Evolutionary conservation across 2,113 vertebrate species (phyloP).

Genomic region (Serinus canaria): DNA sequence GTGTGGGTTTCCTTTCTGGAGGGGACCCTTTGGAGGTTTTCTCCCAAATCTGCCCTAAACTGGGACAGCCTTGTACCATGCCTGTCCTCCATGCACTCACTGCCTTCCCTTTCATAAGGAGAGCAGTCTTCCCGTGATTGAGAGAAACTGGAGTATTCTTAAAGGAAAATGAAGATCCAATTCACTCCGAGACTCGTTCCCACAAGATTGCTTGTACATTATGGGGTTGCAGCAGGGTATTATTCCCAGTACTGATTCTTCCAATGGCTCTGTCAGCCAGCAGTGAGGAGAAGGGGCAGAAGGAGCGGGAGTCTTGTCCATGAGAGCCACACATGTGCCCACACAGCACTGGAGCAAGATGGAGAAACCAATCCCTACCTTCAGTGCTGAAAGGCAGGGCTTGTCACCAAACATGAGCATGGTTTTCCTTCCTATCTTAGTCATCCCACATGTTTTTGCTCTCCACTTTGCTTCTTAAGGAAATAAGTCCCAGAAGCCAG

Average conservation of each 20-base stretch:
- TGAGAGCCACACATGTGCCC: not conserved
- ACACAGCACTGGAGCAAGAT: not conserved
- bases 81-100: not conserved
- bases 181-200: not conserved
- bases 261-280: not conserved
- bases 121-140: not conserved
- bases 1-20: too few relatives aligned
- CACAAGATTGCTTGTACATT: not conserved
- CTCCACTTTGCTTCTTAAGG: not conserved
- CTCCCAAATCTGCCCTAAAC: too few relatives aligned
- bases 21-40: too few relatives aligned
- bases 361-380: not conserved
- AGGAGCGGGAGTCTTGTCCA: not conserved
- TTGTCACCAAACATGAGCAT: not conserved
- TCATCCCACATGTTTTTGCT: not conserved
- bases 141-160: not conserved
- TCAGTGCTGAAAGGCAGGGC: not conserved
- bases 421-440: not conserved
- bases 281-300: not conserved
- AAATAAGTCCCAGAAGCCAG: not conserved
- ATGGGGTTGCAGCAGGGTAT: not conserved
- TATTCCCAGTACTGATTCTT: not conserved
- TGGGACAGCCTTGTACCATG: not conserved
- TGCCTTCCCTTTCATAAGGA: not conserved
- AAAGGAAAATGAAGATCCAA: not conserved